Base-by-base conservation (phyloP, 2,113 vertebrate species). In the Plectropomus leopardus region DNA sequence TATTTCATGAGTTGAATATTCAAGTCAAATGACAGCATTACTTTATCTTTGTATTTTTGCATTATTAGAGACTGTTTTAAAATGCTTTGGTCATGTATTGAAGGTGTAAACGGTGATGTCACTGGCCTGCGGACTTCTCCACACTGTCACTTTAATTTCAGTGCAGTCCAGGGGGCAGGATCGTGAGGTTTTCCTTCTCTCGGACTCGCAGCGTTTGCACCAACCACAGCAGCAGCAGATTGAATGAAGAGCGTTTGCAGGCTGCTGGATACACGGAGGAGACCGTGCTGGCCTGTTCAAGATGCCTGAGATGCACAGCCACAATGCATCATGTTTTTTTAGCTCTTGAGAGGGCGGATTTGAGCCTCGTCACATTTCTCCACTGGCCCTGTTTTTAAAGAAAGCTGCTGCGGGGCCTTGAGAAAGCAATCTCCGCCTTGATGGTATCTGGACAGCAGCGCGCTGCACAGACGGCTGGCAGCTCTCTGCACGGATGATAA, bases 71-170 rank as follows among this genome's bases (percentile, higher is more conserved):
- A 17, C 28, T 36, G 57, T 6, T 59, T 16, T 1, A 3, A 11
- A 5, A 17, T 7, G 3, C 15, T 21, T 14, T 34, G 54, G 1
- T 24, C 5, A 0, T 5, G 30, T 5, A 40, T 40, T 40, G 1
- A 19, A 45, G 14, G 28, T 42, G 47, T 17, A 32, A 28, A 13
- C 36, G 7, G 58, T 90, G 87, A 87, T 72, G 87, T 93, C 90
- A 92, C 50, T 71, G 36, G 15, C 16, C 53, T 70, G 67, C 65
- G 53, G 79, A 74, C 78, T 30, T 86, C 61, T 80, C 76, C 85
- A 86, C n/a, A 74, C 89, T 94, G 91, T 92, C 92, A 10, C 94
- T 95, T 95, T 95, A 95, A 95, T 85, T 87, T 69, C 65, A 60
- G 68, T 48, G 86, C 83, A 61, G 83, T 88, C 72, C 91, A 92